These are phyloP conservation scores for Dolichotis patagonum DNA, from an alignment of 2,113 vertebrate genomes.

Conservation along the genomic window DNA sequence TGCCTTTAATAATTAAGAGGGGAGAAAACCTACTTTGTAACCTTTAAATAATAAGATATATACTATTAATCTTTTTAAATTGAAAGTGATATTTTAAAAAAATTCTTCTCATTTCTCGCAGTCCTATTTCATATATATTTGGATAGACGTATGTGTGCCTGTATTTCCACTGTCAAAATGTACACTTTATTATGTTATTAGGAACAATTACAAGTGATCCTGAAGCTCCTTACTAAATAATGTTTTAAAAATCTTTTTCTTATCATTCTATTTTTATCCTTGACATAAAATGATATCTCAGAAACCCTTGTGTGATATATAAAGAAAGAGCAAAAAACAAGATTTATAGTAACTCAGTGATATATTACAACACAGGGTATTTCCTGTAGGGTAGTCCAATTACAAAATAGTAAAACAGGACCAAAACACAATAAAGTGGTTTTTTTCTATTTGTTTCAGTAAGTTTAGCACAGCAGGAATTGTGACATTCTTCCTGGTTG, in stretches of 20 bases:
- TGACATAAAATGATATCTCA: slow-evolving; percentile 74
- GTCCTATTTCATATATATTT: background rate
- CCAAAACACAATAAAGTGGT: slow-evolving; percentile 83
- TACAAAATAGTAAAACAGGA: slow-evolving; percentile 87
- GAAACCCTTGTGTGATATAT: slow-evolving; percentile 63
- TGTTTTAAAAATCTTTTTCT: slow-evolving; percentile 33
- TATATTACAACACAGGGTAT: slow-evolving; percentile 80
- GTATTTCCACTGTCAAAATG: background rate
- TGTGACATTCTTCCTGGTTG: slow-evolving; percentile 84
- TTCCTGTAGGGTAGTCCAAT: slow-evolving; percentile 87
- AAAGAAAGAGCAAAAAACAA: slow-evolving; percentile 68
- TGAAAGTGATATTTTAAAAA: background rate
- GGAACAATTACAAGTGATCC: background rate
- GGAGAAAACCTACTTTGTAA: background rate
- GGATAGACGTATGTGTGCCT: background rate
- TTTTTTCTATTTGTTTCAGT: slow-evolving; percentile 90
- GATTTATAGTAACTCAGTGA: slow-evolving; percentile 81
- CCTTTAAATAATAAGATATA: background rate
- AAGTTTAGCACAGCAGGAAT: slow-evolving; percentile 90
- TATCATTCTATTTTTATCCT: slow-evolving; percentile 68
- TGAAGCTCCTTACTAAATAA: slow-evolving; percentile 37
- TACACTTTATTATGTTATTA: background rate
- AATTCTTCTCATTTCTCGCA: background rate
- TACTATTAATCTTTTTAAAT: background rate
- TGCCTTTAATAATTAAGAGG: background rate